Conservation (phyloP, 2,113 vertebrate genomes). For the Bos indicus region DNA sequence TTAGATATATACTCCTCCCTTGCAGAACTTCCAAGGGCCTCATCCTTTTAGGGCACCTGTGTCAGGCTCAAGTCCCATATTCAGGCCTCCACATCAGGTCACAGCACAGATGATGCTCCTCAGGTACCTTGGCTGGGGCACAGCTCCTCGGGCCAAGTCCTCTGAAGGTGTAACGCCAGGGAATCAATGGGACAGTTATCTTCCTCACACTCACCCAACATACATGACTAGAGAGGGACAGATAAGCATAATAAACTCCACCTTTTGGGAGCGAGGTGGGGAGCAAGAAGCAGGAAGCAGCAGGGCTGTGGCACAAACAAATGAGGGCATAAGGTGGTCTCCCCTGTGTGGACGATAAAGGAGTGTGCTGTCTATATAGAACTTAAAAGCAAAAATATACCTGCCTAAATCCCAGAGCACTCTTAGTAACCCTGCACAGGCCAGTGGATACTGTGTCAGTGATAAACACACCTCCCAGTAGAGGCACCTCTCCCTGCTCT, state of each 20-base stretch:
- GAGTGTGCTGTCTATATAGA: neutral
- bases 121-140: neutral
- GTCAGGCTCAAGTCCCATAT: neutral
- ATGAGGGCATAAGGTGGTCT: neutral
- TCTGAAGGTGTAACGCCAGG: neutral
- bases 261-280: neutral
- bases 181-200: neutral
- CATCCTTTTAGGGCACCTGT: neutral
- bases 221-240: neutral
- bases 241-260: neutral
- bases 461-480: rapidly evolving
- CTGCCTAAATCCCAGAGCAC: neutral
- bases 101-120: neutral
- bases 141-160: rapidly evolving
- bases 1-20: neutral
- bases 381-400: neutral
- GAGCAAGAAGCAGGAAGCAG: neutral
- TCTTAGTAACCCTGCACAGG: neutral
- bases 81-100: neutral
- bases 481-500: rapidly evolving
- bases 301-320: no score
- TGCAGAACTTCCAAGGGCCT: neutral
- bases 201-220: neutral
- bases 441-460: no score
- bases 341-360: no score